These are phyloP conservation scores for Anastatus disparis DNA, from an alignment of 1,140 invertebrate species.

Conservation along the genomic window DNA sequence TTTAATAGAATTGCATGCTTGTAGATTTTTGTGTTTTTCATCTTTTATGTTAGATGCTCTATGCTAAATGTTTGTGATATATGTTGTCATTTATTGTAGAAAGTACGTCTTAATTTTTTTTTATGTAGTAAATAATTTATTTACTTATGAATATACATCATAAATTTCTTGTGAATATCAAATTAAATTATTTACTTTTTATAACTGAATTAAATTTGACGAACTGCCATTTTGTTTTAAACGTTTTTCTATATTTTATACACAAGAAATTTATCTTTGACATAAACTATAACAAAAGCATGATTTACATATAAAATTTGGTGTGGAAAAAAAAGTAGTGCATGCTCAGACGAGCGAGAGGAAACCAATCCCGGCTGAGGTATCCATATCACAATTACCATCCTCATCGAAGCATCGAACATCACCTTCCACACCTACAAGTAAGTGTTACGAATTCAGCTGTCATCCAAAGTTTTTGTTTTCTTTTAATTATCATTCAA, in stretches of 20 bases:
- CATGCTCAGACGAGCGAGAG: constrained; percentile 56
- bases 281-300: too few species aligned
- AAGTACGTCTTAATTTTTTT: too few species aligned
- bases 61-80: too few species aligned
- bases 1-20: constrained; percentile 3
- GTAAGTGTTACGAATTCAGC: constrained; percentile 57
- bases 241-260: too few species aligned
- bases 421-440: constrained; percentile 51
- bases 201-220: too few species aligned
- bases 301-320: too few species aligned
- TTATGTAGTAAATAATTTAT: not conserved
- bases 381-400: constrained; percentile 45
- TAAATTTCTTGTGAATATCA: constrained; percentile 5
- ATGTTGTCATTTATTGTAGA: too few species aligned
- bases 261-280: constrained; percentile 16
- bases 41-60: not conserved
- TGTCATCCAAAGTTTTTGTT: too few species aligned
- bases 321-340: constrained; percentile 47
- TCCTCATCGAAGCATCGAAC: constrained; percentile 51
- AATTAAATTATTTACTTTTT: too few species aligned
- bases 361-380: constrained; percentile 50
- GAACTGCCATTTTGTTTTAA: too few species aligned
- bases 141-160: not conserved
- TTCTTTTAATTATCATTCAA: too few species aligned
- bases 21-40: constrained; percentile 2